A percentile compares a stretch with the other conserved stretches of the same genome.
Conservation (phyloP, 2,888 invertebrate species). For the Cosmia trapezina region DNA sequence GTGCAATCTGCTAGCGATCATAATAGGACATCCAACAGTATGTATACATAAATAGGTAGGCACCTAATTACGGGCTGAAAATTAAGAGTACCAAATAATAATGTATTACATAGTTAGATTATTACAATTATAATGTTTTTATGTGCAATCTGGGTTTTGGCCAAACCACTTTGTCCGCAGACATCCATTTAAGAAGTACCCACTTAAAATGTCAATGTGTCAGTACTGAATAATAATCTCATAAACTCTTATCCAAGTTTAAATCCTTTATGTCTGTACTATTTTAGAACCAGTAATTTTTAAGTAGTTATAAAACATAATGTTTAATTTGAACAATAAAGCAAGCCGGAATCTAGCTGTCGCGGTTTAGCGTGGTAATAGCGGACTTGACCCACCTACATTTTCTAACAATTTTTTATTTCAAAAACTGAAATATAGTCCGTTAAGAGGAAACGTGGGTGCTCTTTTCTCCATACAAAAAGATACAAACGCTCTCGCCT, state of each 20-base stretch:
- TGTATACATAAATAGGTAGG: not conserved
- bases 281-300: not conserved
- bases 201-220: not conserved
- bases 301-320: not conserved
- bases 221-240: not conserved
- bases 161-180: not conserved
- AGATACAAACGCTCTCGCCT: too few relatives aligned
- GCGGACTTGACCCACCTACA: not conserved
- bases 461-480: too few relatives aligned
- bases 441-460: too few relatives aligned
- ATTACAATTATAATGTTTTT: too few relatives aligned
- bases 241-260: not conserved
- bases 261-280: not conserved
- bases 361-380: not conserved
- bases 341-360: not conserved
- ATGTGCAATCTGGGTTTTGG: not conserved
- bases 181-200: too few relatives aligned
- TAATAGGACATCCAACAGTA: not conserved
- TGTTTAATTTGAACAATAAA: not conserved
- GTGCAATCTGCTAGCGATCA: not conserved
- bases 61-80: not conserved
- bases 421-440: too few relatives aligned
- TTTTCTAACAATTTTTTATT: not conserved
- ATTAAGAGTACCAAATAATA: not conserved
- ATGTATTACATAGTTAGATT: too few relatives aligned